phyloP scores from a whole-genome alignment of 2,888 invertebrate species.

The Phaedon cochleariae region DNA sequence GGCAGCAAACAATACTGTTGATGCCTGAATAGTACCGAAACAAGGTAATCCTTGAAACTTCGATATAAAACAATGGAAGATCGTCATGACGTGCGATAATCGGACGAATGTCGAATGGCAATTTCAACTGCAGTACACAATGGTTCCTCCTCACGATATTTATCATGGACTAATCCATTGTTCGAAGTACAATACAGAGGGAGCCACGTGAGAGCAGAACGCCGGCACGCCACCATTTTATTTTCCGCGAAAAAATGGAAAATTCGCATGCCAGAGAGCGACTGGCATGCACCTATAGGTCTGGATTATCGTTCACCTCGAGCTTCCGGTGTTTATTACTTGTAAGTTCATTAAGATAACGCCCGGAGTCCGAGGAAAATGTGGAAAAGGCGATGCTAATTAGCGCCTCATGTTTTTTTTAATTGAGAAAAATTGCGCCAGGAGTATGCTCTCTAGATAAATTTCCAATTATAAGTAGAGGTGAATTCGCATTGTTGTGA shows the following conservation, averaged over 20 bases:
- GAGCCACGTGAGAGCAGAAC: neutral
- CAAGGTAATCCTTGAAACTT: neutral
- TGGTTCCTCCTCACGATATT: neutral
- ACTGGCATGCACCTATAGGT: no score
- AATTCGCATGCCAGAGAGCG: no score
- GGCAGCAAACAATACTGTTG: neutral
- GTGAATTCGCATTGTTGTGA: no score
- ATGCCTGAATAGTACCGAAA: neutral
- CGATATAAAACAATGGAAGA: neutral
- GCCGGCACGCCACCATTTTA: no score
- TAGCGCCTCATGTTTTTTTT: neutral
- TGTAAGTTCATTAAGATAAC: neutral
- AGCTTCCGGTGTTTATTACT: neutral
- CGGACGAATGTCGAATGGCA: neutral
- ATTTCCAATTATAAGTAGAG: neutral
- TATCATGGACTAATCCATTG: neutral
- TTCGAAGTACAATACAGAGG: neutral
- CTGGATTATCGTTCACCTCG: neutral
- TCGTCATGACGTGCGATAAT: neutral
- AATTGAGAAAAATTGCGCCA: neutral
- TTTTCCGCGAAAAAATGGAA: no score
- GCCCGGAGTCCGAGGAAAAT: neutral
- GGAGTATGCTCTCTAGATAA: neutral
- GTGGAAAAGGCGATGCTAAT: neutral
- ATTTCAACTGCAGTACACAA: neutral